Conservation (phyloP, 30 jellyfish, hydroid and myxozoan genomes). For the Mastigias papua region DNA sequence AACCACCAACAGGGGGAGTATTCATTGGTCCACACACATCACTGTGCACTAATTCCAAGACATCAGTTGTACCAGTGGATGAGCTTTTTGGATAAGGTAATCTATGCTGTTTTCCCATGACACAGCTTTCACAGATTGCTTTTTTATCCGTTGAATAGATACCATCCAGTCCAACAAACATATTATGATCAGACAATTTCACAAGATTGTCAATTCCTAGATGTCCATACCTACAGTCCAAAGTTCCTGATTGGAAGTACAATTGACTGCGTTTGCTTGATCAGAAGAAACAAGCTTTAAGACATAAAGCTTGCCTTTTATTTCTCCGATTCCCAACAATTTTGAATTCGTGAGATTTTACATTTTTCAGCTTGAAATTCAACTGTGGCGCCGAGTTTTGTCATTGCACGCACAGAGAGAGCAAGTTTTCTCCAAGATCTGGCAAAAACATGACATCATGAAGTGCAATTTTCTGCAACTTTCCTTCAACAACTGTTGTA, state of each 20-base stretch:
- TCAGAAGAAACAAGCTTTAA: conserved; percentile 22
- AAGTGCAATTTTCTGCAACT: conserved; percentile 28
- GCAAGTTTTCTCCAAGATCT: conserved; percentile 29
- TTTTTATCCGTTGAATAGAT: conserved; percentile 17
- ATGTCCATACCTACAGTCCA: conserved; percentile 69
- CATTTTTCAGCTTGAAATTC: conserved; percentile 37
- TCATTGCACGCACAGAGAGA: conserved; percentile 59
- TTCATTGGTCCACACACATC: conserved; percentile 64
- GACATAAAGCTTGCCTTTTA: conserved; percentile 35
- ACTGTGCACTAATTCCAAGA: conserved; percentile 44
- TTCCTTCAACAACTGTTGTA: conserved; percentile 47
- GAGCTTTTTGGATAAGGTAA: conserved; percentile 25
- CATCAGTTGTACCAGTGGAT: neutral
- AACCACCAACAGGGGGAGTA: conserved; percentile 42
- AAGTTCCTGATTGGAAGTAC: conserved; percentile 16
- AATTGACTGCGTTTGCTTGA: conserved; percentile 21
- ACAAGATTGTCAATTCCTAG: conserved; percentile 46
- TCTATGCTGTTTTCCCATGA: conserved; percentile 55
- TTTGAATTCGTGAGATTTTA: conserved; percentile 16
- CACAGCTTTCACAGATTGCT: conserved; percentile 61
- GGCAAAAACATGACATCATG: conserved; percentile 58
- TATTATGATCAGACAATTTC: conserved; percentile 28
- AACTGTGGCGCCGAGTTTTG: conserved; percentile 39
- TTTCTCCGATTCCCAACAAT: conserved; percentile 54
- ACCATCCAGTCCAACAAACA: conserved; percentile 52